Conservation (phyloP, 2,888 invertebrate species). For the Mesoligia furuncula region DNA sequence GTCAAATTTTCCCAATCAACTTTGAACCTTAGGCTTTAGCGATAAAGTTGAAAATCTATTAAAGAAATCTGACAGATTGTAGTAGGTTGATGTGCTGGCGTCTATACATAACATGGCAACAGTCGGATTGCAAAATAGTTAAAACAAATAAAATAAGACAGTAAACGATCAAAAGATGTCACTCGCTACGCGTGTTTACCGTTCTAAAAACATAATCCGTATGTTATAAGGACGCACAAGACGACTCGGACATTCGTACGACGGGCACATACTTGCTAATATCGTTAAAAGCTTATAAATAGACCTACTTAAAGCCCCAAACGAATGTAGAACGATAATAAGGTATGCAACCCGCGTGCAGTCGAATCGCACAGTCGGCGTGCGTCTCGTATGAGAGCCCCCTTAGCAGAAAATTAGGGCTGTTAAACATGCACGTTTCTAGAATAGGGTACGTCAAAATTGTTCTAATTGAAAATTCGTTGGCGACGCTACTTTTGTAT, state of each 20-base stretch:
- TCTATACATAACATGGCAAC: conserved; percentile 10
- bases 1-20: too few relatives aligned
- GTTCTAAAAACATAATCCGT: conserved; percentile 51
- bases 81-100: too few relatives aligned
- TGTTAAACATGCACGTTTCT: conserved; percentile 49
- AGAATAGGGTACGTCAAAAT: conserved; percentile 49
- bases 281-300: conserved; percentile 75
- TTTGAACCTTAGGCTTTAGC: too few relatives aligned
- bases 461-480: conserved; percentile 57
- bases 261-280: conserved; percentile 69
- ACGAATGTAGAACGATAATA: conserved; percentile 61
- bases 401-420: conserved; percentile 64
- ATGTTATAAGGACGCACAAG: conserved; percentile 67
- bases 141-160: conserved; percentile 47
- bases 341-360: conserved; percentile 67
- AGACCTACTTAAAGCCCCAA: conserved; percentile 61
- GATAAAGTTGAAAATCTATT: too few relatives aligned
- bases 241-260: conserved; percentile 65
- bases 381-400: conserved; percentile 63
- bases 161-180: conserved; percentile 55
- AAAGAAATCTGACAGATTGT: too few relatives aligned
- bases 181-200: conserved; percentile 53
- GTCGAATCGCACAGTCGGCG: conserved; percentile 64
- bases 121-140: conserved; percentile 39
- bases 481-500: conserved; percentile 33